These are phyloP conservation scores for Orchesella cincta DNA, from an alignment of 1,140 invertebrate species.

Conservation along the genomic window DNA sequence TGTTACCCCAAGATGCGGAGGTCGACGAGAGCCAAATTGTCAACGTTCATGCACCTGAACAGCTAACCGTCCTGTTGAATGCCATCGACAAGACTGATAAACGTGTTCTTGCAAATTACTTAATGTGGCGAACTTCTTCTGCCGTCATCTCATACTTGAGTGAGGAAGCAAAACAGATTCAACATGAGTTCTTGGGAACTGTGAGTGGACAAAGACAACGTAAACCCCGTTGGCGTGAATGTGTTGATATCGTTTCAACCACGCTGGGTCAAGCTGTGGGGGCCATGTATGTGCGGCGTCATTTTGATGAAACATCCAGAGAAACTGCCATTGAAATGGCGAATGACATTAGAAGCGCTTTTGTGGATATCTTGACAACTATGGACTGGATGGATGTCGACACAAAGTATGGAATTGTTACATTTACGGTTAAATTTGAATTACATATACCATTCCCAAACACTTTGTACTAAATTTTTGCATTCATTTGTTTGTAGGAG, in stretches of 20 bases:
- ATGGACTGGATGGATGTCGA: conserved; percentile 62
- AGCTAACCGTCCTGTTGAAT: background rate
- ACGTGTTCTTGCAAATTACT: conserved; percentile 56
- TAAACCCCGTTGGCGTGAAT: conserved; percentile 30
- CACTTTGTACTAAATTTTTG: conserved; percentile 1
- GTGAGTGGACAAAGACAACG: conserved; percentile 10
- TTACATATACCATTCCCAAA: background rate
- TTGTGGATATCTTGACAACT: conserved; percentile 58
- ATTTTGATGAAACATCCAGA: conserved; percentile 46
- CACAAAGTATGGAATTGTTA: conserved; percentile 54
- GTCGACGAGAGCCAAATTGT: conserved; percentile 36
- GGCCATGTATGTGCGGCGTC: conserved; percentile 52
- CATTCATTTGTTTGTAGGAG: background rate
- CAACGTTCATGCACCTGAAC: background rate
- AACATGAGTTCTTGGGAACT: background rate
- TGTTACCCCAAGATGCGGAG: conserved; percentile 54
- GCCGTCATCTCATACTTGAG: conserved; percentile 27
- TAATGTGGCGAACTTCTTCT: conserved; percentile 56
- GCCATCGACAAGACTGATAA: conserved; percentile 7
- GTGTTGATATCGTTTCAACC: conserved; percentile 47
- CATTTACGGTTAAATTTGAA: too few species aligned
- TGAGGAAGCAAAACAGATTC: background rate
- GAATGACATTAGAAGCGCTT: conserved; percentile 58
- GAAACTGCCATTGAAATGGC: conserved; percentile 60
- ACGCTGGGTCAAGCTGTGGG: conserved; percentile 56